These are phyloP conservation scores for Tautogolabrus adspersus DNA, from an alignment of 2,113 vertebrate species.

Conservation along the genomic window DNA sequence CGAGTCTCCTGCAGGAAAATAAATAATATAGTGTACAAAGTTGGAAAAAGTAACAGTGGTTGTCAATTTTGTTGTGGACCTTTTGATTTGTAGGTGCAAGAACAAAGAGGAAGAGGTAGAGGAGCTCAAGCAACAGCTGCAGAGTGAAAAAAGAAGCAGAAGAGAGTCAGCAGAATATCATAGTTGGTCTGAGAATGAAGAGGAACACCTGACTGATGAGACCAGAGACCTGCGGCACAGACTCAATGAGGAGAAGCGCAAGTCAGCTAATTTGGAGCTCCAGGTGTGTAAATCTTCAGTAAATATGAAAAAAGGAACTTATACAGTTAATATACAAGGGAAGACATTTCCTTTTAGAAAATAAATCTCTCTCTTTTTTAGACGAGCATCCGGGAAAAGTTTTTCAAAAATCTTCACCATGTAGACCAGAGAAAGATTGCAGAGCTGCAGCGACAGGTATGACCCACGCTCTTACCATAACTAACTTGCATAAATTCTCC, in stretches of 20 bases:
- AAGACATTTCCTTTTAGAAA: neutral
- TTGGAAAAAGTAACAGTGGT: neutral
- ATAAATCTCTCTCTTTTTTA: constrained; percentile 61
- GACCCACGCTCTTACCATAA: constrained; percentile 41
- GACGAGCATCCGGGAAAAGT: constrained; percentile 82
- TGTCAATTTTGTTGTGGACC: neutral
- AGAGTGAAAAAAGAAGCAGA: constrained; percentile 47
- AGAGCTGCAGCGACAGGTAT: constrained; percentile 87
- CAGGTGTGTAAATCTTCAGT: constrained; percentile 42
- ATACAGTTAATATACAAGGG: neutral
- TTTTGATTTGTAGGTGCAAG: constrained; percentile 62
- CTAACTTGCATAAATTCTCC: neutral
- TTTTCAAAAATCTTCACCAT: constrained; percentile 80
- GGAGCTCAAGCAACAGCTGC: constrained; percentile 78
- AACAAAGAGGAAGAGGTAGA: constrained; percentile 78
- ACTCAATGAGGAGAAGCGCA: constrained; percentile 82
- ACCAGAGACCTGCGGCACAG: constrained; percentile 73
- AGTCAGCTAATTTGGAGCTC: constrained; percentile 74
- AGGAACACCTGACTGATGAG: constrained; percentile 79
- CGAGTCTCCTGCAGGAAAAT: constrained; percentile 15
- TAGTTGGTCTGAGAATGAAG: constrained; percentile 72
- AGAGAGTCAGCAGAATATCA: constrained; percentile 73
- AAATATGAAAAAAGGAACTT: neutral
- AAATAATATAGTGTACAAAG: neutral
- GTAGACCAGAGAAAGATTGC: constrained; percentile 80